Evolutionary conservation across 2,113 vertebrate species (phyloP), one percentile per base, ranked within the genome.

Genomic region (Urocynchramus pylzowi): DNA sequence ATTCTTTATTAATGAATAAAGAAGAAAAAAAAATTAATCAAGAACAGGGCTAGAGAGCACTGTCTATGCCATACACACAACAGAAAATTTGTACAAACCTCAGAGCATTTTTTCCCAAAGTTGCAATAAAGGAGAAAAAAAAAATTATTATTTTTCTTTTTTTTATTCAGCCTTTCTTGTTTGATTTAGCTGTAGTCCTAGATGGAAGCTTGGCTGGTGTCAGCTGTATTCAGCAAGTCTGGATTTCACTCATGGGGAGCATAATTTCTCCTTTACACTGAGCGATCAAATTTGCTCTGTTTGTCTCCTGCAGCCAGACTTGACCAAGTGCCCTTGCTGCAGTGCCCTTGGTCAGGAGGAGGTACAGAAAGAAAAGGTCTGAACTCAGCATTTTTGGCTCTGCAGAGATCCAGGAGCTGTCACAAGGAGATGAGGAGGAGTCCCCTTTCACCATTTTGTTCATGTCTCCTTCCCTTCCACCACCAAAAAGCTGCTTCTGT

Each of bases 1-100:
- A 95, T 93, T 87, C 85, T 65, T 97, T 92, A 94, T 64, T 92
- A 92, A 76, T 31, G 11, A 61, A 65, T 45, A 17, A 68, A 87
- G 50, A 80, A 54, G 41, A 41, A 7, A 30, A 77, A 53, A 88
- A 87, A 53, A 31, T 44, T 3, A 77, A 13, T 73, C 56, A 87
- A 89, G 35, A 93, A 60, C 24, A 89, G 18, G 78, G 35, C 8
- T 73, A 92, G 20, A 75, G 64, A 64, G 9, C 24, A 68, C 27
- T 74, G 10, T 24, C 12, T 35, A 11, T 61, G 39, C 49, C 27
- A 41, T 69, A 53, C 3, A 39, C 1, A 3, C 3, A 70, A 13
- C 1, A 78, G 31, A 31, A 16, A 2, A 14, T 74, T 77, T 44
- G 21, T 41, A 63, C 23, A 67, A 59, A 77, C 2, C 6, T 73